A percentile compares a stretch with the other conserved stretches of the same genome.
Conservation (phyloP, 2,113 vertebrate genomes). For the Siphamia tubifer region DNA sequence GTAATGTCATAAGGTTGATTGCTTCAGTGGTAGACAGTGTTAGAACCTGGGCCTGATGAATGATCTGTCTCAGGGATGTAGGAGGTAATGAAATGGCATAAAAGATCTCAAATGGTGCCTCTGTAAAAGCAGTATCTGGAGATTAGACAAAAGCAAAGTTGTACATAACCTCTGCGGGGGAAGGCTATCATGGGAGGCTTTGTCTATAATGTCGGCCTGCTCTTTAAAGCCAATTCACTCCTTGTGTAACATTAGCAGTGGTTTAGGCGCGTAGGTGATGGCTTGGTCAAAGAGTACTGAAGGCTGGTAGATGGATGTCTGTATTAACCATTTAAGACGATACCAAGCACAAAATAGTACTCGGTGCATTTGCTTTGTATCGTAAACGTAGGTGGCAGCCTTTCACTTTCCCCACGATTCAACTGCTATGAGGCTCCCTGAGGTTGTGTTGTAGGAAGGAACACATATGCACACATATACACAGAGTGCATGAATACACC, state of each 20-base stretch:
- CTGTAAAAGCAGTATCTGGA: slow-evolving; percentile 9
- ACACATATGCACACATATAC: not conserved
- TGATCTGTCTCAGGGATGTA: not conserved
- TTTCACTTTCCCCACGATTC: slow-evolving; percentile 19
- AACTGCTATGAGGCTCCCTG: slow-evolving; percentile 18
- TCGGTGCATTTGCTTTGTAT: slow-evolving; percentile 6
- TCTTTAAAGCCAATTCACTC: slow-evolving; percentile 6
- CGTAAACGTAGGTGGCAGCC: slow-evolving; percentile 15
- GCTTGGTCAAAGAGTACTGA: not conserved
- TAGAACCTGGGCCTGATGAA: not conserved
- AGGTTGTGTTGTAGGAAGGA: slow-evolving; percentile 11
- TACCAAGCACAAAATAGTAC: not conserved
- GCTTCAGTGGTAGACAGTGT: not conserved
- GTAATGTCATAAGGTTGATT: not conserved
- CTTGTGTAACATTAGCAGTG: not conserved
- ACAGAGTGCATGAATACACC: slow-evolving; percentile 4
- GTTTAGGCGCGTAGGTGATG: not conserved
- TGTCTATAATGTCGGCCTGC: slow-evolving; percentile 12
- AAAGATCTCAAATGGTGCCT: slow-evolving; percentile 8
- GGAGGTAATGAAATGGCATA: not conserved
- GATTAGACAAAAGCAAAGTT: slow-evolving; percentile 32
- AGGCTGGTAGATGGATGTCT: slow-evolving; percentile 1
- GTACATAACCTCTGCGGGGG: slow-evolving; percentile 7
- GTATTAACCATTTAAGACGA: slow-evolving; percentile 3
- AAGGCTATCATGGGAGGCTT: not conserved